These are phyloP conservation scores for Chitala chitala DNA, from an alignment of 2,113 vertebrate genomes.

Conservation along the genomic window DNA sequence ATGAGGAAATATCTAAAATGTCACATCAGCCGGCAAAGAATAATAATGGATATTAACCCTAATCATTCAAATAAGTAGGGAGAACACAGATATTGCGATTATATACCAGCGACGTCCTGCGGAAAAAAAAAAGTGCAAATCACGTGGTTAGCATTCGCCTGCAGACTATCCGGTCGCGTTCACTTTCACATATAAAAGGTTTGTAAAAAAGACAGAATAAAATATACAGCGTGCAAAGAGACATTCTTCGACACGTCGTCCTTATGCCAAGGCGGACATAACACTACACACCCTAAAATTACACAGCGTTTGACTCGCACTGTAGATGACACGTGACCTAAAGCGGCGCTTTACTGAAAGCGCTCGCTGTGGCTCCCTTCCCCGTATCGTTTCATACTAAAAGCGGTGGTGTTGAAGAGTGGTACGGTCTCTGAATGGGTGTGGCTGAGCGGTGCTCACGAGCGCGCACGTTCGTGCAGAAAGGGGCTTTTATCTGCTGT, in stretches of 20 bases:
- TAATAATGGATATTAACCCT: no score
- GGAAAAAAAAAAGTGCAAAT: constrained; percentile 8
- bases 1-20: no score
- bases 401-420: constrained; percentile 5
- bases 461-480: constrained; percentile 1
- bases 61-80: no score
- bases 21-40: no score
- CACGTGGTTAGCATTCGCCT: constrained; percentile 14
- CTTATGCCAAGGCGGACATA: no score
- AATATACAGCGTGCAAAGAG: neutral
- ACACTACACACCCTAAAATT: no score
- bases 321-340: no score
- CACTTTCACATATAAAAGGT: constrained; percentile 11
- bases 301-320: no score
- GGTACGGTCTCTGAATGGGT: constrained; percentile 27
- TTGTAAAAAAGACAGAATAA: neutral
- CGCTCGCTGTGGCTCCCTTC: neutral
- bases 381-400: neutral
- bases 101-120: neutral
- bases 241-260: no score
- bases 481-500: neutral
- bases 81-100: no score
- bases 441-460: constrained; percentile 19
- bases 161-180: constrained; percentile 8
- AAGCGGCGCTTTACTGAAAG: neutral